phyloP scores from a whole-genome alignment of 64 coral and sea anemone genomes.

The Montipora capricornis region DNA sequence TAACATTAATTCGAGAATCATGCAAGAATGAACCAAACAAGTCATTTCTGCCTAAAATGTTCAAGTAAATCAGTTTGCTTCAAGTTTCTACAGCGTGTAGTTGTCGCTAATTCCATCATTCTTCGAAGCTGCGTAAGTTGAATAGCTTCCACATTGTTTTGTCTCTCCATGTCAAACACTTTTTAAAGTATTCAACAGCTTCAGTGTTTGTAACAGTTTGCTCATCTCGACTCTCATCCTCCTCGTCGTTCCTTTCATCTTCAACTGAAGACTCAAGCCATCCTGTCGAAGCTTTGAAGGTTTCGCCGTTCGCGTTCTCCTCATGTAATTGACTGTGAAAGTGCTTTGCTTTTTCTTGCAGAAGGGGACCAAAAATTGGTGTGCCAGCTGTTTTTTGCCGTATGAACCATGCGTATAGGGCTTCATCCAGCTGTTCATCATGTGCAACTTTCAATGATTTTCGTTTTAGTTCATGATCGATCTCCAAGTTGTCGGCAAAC shows the following conservation, averaged over 20 bases:
- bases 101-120: too few relatives aligned
- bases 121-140: too few relatives aligned
- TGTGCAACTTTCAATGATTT: conserved; percentile 1
- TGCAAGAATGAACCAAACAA: too few relatives aligned
- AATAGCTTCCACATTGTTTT: too few relatives aligned
- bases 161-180: too few relatives aligned
- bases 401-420: conserved; percentile 59
- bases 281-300: conserved; percentile 48
- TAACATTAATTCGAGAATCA: too few relatives aligned
- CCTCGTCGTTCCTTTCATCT: neutral
- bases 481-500: conserved; percentile 48
- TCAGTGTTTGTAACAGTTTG: neutral
- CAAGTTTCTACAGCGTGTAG: too few relatives aligned
- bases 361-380: neutral
- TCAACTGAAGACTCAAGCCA: conserved; percentile 31
- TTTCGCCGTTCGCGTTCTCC: conserved; percentile 31
- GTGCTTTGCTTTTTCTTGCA: conserved; percentile 40
- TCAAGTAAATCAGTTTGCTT: too few relatives aligned
- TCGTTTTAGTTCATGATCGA: conserved; percentile 29
- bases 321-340: conserved; percentile 36
- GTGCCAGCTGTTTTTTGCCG: neutral
- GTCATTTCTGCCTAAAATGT: too few relatives aligned
- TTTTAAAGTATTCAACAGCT: too few relatives aligned
- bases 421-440: conserved; percentile 13
- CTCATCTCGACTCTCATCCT: neutral